Conservation (phyloP, 2,113 vertebrate species). For the Cairina moschata region DNA sequence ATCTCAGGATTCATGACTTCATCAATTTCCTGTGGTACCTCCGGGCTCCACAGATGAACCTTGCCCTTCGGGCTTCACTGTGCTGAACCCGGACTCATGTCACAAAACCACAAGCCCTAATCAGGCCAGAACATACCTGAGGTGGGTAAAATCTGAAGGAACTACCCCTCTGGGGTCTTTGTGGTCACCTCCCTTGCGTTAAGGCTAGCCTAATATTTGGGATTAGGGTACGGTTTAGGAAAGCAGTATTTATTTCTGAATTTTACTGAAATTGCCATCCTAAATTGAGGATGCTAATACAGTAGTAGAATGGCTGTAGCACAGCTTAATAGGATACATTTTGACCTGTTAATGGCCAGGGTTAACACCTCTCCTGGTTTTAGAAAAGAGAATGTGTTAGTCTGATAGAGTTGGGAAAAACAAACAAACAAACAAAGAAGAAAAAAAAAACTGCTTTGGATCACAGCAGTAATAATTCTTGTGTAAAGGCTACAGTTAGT, state of each 20-base stretch:
- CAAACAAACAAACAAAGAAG: neutral
- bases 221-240: neutral
- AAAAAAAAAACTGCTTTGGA: neutral
- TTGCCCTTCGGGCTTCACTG: fast-evolving
- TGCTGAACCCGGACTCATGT: neutral
- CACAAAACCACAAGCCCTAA: neutral
- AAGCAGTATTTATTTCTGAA: neutral
- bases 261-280: neutral
- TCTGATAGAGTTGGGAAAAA: neutral
- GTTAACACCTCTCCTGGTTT: neutral
- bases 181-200: too few relatives aligned
- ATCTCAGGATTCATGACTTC: neutral
- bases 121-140: neutral
- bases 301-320: neutral
- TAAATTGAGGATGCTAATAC: neutral
- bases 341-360: neutral
- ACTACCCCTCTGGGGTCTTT: neutral
- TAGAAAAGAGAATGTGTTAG: neutral
- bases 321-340: neutral
- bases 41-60: neutral
- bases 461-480: neutral
- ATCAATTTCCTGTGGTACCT: neutral
- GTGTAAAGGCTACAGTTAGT: neutral
- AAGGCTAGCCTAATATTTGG: too few relatives aligned
- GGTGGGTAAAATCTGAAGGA: neutral